phyloP scores from a whole-genome alignment of 2,113 vertebrate genomes.

The Nothocercus julius region DNA sequence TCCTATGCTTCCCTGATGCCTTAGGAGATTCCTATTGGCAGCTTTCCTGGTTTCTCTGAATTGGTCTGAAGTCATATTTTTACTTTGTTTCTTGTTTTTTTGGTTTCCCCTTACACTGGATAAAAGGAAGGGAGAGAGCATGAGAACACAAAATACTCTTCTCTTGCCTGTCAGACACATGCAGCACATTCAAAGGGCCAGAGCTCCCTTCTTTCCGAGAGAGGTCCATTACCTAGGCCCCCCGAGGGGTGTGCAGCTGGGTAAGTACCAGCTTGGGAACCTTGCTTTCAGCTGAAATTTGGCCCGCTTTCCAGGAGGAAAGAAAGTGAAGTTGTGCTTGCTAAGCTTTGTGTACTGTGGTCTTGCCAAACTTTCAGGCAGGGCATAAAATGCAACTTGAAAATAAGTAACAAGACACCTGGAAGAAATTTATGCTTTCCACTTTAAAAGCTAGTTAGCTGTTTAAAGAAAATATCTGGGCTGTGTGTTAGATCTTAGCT shows the following conservation, averaged over 20 bases:
- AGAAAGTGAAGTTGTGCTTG: neutral
- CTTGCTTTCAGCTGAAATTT: slow-evolving; percentile 41
- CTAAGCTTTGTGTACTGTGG: neutral
- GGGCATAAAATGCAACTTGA: neutral
- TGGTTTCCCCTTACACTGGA: neutral
- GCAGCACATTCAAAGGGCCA: slow-evolving; percentile 37
- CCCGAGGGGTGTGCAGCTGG: neutral
- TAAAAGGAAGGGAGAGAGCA: neutral
- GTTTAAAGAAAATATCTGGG: neutral
- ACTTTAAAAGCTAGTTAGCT: neutral
- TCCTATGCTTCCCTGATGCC: neutral
- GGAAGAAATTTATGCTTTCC: neutral
- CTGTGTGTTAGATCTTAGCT: neutral
- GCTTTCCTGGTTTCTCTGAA: neutral
- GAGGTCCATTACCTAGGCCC: slow-evolving; percentile 28
- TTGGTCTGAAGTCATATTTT: slow-evolving; percentile 27
- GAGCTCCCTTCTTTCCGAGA: slow-evolving; percentile 11
- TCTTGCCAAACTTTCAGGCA: neutral
- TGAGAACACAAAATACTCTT: slow-evolving; percentile 42
- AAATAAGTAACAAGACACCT: neutral
- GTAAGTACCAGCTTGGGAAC: slow-evolving; percentile 3
- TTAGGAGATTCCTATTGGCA: neutral
- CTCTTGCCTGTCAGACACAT: slow-evolving; percentile 58
- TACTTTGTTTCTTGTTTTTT: slow-evolving; percentile 31
- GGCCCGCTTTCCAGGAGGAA: neutral